A percentile compares a stretch with the other conserved stretches of the same genome.
phyloP scores from a whole-genome alignment of 2,797 vertebrate genomes.

The Myotis findleyi region DNA sequence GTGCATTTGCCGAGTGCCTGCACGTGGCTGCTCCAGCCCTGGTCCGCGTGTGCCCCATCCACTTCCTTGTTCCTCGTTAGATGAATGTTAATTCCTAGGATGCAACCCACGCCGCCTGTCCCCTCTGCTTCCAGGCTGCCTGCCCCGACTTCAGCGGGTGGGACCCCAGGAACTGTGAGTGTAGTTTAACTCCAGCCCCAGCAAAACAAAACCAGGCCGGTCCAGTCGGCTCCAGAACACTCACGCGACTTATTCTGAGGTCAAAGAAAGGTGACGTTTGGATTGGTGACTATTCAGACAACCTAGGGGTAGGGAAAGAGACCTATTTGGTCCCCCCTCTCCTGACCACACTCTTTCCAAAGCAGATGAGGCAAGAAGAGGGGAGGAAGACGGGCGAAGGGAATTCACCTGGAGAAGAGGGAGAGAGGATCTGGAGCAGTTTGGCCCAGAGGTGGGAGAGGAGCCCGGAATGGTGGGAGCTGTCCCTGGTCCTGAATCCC shows the following conservation, averaged over 20 bases:
- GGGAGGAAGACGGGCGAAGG: neutral
- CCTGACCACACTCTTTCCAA: neutral
- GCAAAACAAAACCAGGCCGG: constrained; percentile 19
- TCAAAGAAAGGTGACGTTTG: constrained; percentile 33
- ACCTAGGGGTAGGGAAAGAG: neutral
- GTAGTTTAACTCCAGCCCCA: constrained; percentile 28
- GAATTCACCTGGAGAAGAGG: neutral
- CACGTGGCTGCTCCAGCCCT: neutral
- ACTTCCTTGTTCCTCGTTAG: neutral
- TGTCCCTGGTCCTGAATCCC: neutral
- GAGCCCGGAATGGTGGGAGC: no score
- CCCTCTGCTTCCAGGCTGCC: neutral
- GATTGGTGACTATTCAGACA: constrained; percentile 43
- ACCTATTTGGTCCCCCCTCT: neutral
- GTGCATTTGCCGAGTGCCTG: neutral
- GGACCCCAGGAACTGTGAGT: neutral
- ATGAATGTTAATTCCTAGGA: neutral
- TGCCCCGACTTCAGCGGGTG: neutral
- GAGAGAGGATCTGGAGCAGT: neutral
- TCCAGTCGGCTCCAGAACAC: neutral
- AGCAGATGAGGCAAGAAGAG: neutral
- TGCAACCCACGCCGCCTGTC: neutral
- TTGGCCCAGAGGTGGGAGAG: neutral
- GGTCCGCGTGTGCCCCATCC: neutral
- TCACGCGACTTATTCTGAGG: neutral